Evolutionary conservation across 1,140 invertebrate genomes (phyloP).

Genomic region (Ceratosolen fusciceps): DNA sequence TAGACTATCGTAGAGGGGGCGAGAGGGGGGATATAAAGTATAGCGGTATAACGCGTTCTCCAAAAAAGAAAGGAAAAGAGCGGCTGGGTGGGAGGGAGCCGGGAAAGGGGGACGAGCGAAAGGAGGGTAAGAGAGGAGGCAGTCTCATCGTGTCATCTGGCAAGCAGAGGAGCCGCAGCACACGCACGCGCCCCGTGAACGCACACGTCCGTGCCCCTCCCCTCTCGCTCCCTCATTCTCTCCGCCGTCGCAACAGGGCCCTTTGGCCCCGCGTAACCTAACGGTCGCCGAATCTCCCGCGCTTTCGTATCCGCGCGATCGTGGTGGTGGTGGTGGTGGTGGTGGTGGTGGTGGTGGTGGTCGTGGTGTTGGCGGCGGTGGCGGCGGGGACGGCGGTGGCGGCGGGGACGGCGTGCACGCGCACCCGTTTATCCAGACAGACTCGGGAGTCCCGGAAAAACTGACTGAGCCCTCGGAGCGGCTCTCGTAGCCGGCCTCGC

Average conservation of each 20-base stretch:
- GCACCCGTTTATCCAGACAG: not conserved
- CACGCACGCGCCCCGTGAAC: not conserved
- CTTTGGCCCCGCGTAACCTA: constrained; percentile 25
- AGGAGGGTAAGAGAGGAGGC: constrained; percentile 21
- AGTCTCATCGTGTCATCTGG: constrained; percentile 49
- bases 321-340: not conserved
- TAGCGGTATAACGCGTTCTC: not conserved
- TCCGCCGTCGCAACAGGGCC: too few species aligned
- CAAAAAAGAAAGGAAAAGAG: constrained; percentile 10
- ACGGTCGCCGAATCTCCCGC: constrained; percentile 39
- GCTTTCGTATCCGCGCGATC: constrained; percentile 30
- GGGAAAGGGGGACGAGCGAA: not conserved
- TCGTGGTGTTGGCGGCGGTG: too few species aligned
- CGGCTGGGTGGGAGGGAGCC: not conserved
- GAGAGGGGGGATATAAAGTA: not conserved
- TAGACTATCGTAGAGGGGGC: not conserved
- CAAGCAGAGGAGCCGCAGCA: constrained; percentile 31
- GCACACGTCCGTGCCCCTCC: constrained; percentile 5
- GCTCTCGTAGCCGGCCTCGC: too few species aligned
- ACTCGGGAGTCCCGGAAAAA: constrained; percentile 46
- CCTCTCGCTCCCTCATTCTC: too few species aligned
- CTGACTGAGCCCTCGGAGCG: too few species aligned
- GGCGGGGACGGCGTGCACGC: not conserved
- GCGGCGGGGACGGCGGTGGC: too few species aligned
- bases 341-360: too few species aligned